A percentile compares a stretch with the other conserved stretches of the same genome.
phyloP scores from a whole-genome alignment of 2,797 vertebrate species.

The Typhlichthys subterraneus region DNA sequence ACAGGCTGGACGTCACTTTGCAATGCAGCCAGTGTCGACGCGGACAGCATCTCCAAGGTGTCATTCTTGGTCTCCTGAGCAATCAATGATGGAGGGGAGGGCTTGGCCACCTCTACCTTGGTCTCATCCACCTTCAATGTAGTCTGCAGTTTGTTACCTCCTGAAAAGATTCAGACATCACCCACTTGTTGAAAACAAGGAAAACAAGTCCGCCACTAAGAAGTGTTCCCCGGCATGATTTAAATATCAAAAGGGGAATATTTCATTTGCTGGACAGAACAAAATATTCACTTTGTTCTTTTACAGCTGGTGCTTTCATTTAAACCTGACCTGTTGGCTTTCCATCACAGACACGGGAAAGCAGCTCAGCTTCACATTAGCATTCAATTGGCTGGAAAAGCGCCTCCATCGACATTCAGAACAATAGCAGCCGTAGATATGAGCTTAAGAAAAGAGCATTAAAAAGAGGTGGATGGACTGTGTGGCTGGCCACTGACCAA shows the following conservation, averaged over 20 bases:
- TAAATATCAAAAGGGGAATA: too few relatives aligned
- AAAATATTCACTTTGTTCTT: too few relatives aligned
- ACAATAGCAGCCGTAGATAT: background rate
- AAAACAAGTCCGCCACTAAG: too few relatives aligned
- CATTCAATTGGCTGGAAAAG: background rate
- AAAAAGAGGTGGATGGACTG: background rate
- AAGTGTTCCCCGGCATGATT: too few relatives aligned
- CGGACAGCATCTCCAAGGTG: slow-evolving; percentile 80
- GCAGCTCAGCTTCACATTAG: background rate
- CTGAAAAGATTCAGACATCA: slow-evolving; percentile 58
- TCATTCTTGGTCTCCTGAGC: slow-evolving; percentile 69
- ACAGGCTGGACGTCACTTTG: slow-evolving; percentile 97
- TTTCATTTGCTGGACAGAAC: too few relatives aligned
- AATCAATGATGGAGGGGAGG: slow-evolving; percentile 27
- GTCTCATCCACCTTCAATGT: slow-evolving; percentile 88
- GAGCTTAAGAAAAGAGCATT: background rate
- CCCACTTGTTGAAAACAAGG: too few relatives aligned
- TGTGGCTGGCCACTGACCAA: slow-evolving; percentile 80
- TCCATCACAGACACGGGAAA: background rate
- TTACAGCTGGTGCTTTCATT: background rate
- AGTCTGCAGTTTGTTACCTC: slow-evolving; percentile 93
- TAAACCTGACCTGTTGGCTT: background rate
- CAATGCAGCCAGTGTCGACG: slow-evolving; percentile 87
- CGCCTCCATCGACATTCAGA: too few relatives aligned
- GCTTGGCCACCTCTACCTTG: slow-evolving; percentile 76